Evolutionary conservation across 2,797 vertebrate species (phyloP), one percentile per base, ranked within the genome.

Genomic region (Microcaecilia unicolor): DNA sequence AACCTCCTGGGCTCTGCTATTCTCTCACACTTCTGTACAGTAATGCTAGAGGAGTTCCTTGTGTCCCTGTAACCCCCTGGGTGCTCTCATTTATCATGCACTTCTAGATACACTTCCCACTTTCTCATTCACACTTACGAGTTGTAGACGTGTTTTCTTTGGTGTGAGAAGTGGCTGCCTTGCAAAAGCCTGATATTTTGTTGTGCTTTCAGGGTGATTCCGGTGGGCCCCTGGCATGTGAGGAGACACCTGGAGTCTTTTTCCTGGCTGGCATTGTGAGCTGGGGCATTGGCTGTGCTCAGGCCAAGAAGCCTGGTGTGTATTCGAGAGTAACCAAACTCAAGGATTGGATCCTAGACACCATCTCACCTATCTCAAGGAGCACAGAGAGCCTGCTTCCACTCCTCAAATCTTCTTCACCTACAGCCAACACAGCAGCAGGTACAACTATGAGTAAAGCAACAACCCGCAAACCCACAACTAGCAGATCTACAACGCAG

Each of bases 221-320:
- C 1, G 95, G 95, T 6, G 95, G 95, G 1, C 91, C 95, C 22
- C 57, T 98, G 70, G 91, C 90, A 42, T 98, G 94, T 26, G 87
- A 97, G 57, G 81, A 82, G 35, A 74, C 82, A 2, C 81, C 91
- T 0, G 93, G 91, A 0, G 79, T 79, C 47, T 98, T 95, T 49
- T 97, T 93, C 31, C 61, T 98, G 59, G 95, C 93, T 0, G 94
- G 95, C 9, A 77, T 98, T 1, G 93, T 98, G 54, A 98, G 95
- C 44, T 97, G 95, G 95, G 95, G 94, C 2, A 57, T 83, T 2
- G 93, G 93, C 25, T 98, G 95, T 4, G 92, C 92, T 3, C 87
- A 91, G 63, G 60, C 87, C 46, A 84, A 76, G 62, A 86, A 64
- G 23, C 95, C 93, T 0, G 93, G 95, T 0, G 89, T 98, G 25